Base-by-base conservation (phyloP, 2,113 vertebrate genomes). In the Microcebus jonahi region DNA sequence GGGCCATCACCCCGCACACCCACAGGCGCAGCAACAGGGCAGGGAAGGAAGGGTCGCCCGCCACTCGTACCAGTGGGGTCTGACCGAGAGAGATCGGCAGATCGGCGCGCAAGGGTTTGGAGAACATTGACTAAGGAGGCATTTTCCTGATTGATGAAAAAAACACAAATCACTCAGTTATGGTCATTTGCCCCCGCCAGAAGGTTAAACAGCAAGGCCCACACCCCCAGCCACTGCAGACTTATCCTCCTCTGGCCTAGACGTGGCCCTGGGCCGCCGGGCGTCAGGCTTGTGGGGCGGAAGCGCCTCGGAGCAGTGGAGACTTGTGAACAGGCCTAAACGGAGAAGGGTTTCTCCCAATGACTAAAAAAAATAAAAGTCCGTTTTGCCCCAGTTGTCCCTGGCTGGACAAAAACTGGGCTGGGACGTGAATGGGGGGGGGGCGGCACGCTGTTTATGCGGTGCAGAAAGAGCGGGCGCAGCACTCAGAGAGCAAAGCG, bases 21-120 rank as follows among this genome's bases (percentile, higher is more conserved):
- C 99, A 99, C 2, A 99, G 96, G 90, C 98, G 94, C 57, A 96
- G 83, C 0, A 98, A 99, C 81, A 99, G 61, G 98, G 99, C 83
- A 99, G 99, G 99, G 99, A 48, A 45, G 23, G 13, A 27, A 31
- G 42, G 73, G 73, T 45, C 45, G 45, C 7, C 45, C 45, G 45
- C 45, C 45, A 45, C 45, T 45, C 45, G 45, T 45, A 45, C 45
- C 45, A 8, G 45, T 8, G 45, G 45, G 45, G 45, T 45, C 45
- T 45, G 45, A 45, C 45, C 45, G 45, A 45, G 45, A 45, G 45
- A 45, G 45, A 45, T 45, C 45, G 45, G 45, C 45, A 45, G 45
- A 8, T 45, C 45, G 45, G 45, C 45, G 45, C 45, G 8, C 8
- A 45, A 45, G 45, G 45, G 29, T 31, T 76, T 48, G 45, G 27